Conservation (phyloP, 2,888 invertebrate species). For the Lasioglossum malachurum region DNA sequence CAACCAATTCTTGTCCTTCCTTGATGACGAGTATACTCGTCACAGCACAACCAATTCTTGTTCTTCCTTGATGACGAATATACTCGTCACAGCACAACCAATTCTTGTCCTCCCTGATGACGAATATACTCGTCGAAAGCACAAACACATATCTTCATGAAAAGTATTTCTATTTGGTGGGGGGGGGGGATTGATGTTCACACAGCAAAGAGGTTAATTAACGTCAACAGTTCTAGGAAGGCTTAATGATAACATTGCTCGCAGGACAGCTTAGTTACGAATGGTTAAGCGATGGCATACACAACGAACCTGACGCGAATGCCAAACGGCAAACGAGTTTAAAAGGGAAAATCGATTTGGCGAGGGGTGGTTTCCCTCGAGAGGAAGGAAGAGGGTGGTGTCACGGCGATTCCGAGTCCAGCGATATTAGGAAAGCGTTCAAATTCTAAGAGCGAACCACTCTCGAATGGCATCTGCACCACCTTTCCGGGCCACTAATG, state of each 20-base stretch:
- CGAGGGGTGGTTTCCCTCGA: background rate
- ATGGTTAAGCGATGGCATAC: background rate
- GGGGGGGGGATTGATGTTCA: too few relatives aligned
- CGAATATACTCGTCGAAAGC: background rate
- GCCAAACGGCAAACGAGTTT: background rate
- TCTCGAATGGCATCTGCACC: background rate
- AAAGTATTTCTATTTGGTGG: background rate
- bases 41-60: too few relatives aligned
- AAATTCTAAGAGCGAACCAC: conserved; percentile 11
- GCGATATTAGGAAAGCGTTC: background rate
- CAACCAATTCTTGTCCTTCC: too few relatives aligned
- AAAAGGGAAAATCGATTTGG: background rate
- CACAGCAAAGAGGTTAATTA: background rate
- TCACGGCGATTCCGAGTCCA: background rate
- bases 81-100: too few relatives aligned
- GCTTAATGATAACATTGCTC: background rate
- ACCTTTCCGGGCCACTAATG: conserved; percentile 8
- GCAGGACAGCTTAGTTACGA: background rate
- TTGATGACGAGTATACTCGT: too few relatives aligned
- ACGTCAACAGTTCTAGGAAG: background rate
- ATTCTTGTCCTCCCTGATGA: too few relatives aligned
- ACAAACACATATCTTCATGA: background rate
- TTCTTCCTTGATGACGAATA: too few relatives aligned
- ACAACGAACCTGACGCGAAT: background rate
- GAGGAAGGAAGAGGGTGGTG: background rate